Evolutionary conservation across 1,140 invertebrate genomes (phyloP).

Genomic region (Rhagoletis zephyria): DNA sequence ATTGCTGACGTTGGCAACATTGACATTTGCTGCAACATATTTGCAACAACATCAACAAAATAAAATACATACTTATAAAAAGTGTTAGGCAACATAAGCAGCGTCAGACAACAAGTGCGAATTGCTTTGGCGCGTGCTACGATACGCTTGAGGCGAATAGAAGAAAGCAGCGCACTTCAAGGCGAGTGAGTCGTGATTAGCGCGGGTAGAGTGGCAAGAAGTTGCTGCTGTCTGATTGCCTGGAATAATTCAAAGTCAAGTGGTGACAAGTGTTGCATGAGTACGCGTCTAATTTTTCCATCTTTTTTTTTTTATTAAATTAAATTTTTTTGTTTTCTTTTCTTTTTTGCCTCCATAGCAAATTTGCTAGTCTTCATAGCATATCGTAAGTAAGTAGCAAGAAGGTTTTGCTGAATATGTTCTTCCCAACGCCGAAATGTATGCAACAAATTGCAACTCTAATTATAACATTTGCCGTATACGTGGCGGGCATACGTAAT

Average conservation of each 20-base stretch:
- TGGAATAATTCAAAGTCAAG: conserved; percentile 54
- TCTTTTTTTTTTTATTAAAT: background rate
- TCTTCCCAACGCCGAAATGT: conserved; percentile 53
- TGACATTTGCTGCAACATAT: conserved; percentile 56
- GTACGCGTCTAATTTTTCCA: conserved; percentile 1
- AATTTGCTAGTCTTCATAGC: background rate
- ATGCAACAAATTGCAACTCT: conserved; percentile 70
- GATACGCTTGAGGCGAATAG: background rate
- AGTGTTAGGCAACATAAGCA: conserved; percentile 10
- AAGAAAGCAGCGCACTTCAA: background rate
- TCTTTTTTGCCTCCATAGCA: background rate
- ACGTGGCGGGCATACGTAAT: conserved; percentile 72
- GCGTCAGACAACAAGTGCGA: conserved; percentile 15
- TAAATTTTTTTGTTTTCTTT: background rate
- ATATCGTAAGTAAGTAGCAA: conserved; percentile 3
- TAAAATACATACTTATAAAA: background rate
- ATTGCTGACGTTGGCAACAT: conserved; percentile 62
- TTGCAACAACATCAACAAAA: background rate
- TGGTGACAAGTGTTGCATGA: conserved; percentile 47
- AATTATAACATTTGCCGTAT: conserved; percentile 71
- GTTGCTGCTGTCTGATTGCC: conserved; percentile 52
- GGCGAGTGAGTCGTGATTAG: background rate
- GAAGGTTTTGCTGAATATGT: conserved; percentile 48
- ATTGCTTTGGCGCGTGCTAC: conserved; percentile 55
- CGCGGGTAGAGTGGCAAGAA: background rate